These are phyloP conservation scores for Drosophila ambigua DNA, from an alignment of 1,140 invertebrate genomes.

Conservation along the genomic window DNA sequence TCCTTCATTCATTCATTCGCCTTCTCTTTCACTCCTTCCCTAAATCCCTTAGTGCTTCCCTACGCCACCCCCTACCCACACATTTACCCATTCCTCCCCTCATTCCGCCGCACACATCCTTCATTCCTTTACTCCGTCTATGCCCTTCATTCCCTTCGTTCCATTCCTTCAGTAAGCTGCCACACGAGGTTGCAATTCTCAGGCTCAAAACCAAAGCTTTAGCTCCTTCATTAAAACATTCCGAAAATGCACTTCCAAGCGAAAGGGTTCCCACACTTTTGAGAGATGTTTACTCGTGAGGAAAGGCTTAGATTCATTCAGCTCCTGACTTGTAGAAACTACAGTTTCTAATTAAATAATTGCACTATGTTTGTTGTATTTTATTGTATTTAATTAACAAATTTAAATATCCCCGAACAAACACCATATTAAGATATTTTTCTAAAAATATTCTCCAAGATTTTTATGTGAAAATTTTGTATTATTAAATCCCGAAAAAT, in stretches of 20 bases:
- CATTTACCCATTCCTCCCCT: constrained; percentile 10
- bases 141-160: background rate
- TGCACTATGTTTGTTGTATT: background rate
- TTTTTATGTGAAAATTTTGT: no score
- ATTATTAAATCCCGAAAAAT: no score
- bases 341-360: background rate
- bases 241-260: constrained; percentile 12
- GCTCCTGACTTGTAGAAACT: no score
- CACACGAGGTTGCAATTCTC: constrained; percentile 52
- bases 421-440: no score
- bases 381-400: no score
- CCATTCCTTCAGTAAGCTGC: constrained; percentile 54
- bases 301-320: no score
- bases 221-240: constrained; percentile 71
- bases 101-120: background rate
- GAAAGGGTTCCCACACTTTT: constrained; percentile 10
- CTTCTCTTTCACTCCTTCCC: constrained; percentile 1
- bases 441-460: no score
- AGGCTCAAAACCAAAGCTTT: constrained; percentile 30
- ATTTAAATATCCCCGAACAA: no score
- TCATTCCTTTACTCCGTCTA: constrained; percentile 1
- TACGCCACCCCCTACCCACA: background rate
- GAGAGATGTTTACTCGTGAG: no score
- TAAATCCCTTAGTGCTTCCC: no score
- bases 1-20: background rate